Percentiles rank a stretch among this genome's conserved stretches.
Conservation (phyloP, 2,888 invertebrate genomes). For the Anagyrus pseudococci region DNA sequence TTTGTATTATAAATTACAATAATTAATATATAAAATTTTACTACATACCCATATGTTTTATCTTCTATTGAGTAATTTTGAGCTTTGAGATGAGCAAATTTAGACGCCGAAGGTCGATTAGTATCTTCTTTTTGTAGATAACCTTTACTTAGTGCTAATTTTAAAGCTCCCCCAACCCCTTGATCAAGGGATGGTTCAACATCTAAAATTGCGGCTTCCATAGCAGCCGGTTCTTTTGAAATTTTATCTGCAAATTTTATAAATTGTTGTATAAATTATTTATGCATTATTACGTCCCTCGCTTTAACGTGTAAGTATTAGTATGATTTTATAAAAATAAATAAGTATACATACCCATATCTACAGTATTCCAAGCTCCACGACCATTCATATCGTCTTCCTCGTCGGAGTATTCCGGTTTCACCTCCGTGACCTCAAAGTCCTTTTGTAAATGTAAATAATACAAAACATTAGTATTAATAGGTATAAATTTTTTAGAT, state of each 20-base stretch:
- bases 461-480: slow-evolving; percentile 18
- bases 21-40: not conserved
- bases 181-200: slow-evolving; percentile 91
- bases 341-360: slow-evolving; percentile 60
- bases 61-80: slow-evolving; percentile 83
- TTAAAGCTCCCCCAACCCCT: slow-evolving; percentile 92
- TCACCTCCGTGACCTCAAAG: slow-evolving; percentile 53
- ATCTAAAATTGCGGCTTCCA: slow-evolving; percentile 77
- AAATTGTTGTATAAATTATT: too few relatives aligned
- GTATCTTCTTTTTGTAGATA: slow-evolving; percentile 85
- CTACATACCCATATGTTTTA: slow-evolving; percentile 71
- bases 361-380: slow-evolving; percentile 86
- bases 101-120: slow-evolving; percentile 75
- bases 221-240: slow-evolving; percentile 63
- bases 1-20: slow-evolving; percentile 1
- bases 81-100: slow-evolving; percentile 78
- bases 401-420: slow-evolving; percentile 50
- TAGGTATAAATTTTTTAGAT: slow-evolving; percentile 10
- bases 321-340: too few relatives aligned
- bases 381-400: slow-evolving; percentile 66
- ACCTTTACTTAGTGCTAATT: slow-evolving; percentile 91
- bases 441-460: slow-evolving; percentile 61
- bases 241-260: slow-evolving; percentile 51
- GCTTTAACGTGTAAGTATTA: not conserved
- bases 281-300: too few relatives aligned